Evolutionary conservation across 2,113 vertebrate genomes (phyloP).

Genomic region (Actinemys pallida): DNA sequence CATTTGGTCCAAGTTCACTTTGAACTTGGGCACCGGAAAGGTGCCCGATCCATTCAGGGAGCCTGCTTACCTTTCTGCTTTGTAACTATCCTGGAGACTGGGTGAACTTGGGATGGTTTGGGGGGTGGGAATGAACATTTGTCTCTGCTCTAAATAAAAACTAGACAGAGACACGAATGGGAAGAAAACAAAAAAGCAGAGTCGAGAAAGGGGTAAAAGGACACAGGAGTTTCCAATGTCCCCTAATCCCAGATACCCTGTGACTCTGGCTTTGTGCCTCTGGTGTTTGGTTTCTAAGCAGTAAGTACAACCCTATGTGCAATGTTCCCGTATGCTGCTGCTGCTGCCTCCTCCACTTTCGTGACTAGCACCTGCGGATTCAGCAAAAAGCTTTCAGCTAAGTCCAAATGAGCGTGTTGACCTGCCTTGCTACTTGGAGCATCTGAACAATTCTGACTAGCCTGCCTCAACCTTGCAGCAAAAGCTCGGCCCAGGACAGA

Average conservation of each 20-base stretch:
- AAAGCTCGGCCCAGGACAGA: fast-evolving
- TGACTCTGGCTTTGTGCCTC: neutral
- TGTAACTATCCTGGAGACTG: neutral
- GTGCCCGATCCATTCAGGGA: neutral
- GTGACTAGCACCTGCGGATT: slow-evolving; percentile 39
- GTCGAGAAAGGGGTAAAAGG: neutral
- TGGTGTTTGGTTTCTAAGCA: neutral
- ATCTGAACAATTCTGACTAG: neutral
- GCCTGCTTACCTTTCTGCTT: neutral
- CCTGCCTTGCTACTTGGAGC: neutral
- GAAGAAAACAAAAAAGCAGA: neutral
- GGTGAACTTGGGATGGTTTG: neutral
- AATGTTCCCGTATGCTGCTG: neutral
- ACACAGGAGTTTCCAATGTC: neutral
- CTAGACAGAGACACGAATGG: neutral
- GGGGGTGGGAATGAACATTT: neutral
- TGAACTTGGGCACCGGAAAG: neutral
- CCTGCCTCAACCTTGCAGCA: neutral
- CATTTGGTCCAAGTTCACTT: neutral
- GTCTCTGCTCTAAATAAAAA: neutral
- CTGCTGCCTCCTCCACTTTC: neutral
- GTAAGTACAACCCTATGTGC: neutral
- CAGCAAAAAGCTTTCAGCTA: slow-evolving; percentile 38
- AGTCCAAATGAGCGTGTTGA: slow-evolving; percentile 31
- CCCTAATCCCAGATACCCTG: neutral